Percentiles rank a stretch among this genome's conserved stretches.
phyloP scores from a whole-genome alignment of 2,113 vertebrate genomes.

The Bucco capensis region DNA sequence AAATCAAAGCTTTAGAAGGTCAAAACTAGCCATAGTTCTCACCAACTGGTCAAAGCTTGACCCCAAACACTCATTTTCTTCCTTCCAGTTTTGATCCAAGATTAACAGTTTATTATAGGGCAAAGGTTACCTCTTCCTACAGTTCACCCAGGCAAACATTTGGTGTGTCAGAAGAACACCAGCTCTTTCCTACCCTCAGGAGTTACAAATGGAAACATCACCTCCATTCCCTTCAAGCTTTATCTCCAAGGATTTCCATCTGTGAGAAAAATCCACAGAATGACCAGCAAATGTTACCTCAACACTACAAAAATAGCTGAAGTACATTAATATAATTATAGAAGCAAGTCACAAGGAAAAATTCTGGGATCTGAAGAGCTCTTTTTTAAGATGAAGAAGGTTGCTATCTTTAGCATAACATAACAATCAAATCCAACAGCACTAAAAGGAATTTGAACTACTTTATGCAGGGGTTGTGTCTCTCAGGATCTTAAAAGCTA shows the following conservation, averaged over 20 bases:
- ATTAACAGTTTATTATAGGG: conserved; percentile 37
- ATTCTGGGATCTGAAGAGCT: background rate
- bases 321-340: background rate
- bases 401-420: background rate
- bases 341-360: background rate
- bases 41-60: conserved; percentile 15
- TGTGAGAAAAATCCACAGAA: background rate
- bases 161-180: background rate
- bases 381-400: background rate
- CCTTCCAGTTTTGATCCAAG: conserved; percentile 38
- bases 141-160: background rate
- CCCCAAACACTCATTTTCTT: conserved; percentile 17
- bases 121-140: conserved; percentile 2
- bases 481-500: background rate
- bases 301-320: background rate
- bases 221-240: background rate
- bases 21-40: conserved; percentile 1
- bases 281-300: background rate
- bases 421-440: background rate
- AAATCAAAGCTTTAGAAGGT: conserved; percentile 37
- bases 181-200: background rate
- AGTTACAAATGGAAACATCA: background rate
- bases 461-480: background rate
- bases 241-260: background rate
- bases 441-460: background rate